These are phyloP conservation scores for Tachyglossus aculeatus DNA, from an alignment of 2,797 vertebrate genomes.

Conservation along the genomic window DNA sequence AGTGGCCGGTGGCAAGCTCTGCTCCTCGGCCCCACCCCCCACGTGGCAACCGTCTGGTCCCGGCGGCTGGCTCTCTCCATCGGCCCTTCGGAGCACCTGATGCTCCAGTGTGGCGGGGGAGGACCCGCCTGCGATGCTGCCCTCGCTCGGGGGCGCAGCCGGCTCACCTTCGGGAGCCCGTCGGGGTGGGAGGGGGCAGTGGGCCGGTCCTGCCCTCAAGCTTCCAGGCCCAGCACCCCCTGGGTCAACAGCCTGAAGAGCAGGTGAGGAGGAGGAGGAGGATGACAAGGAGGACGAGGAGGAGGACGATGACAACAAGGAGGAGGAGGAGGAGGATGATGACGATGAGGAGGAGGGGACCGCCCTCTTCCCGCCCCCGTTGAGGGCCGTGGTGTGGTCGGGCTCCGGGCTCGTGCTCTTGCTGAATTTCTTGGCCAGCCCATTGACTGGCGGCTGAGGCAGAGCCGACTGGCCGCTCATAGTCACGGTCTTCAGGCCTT, in stretches of 20 bases:
- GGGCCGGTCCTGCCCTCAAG: slow-evolving; percentile 77
- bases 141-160: slow-evolving; percentile 74
- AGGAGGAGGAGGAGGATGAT: too few species aligned
- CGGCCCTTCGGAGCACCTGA: slow-evolving; percentile 61
- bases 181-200: slow-evolving; percentile 82
- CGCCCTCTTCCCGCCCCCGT: slow-evolving; percentile 72
- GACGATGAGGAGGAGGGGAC: slow-evolving; percentile 49
- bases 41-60: slow-evolving; percentile 51
- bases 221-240: slow-evolving; percentile 69
- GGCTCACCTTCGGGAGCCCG: slow-evolving; percentile 79
- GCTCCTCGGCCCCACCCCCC: slow-evolving; percentile 56
- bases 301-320: too few species aligned
- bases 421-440: slow-evolving; percentile 92
- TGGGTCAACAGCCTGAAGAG: slow-evolving; percentile 75
- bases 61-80: slow-evolving; percentile 60
- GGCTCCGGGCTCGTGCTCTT: slow-evolving; percentile 81
- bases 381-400: slow-evolving; percentile 78
- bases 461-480: slow-evolving; percentile 80
- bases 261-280: slow-evolving; percentile 49
- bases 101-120: slow-evolving; percentile 69
- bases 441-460: slow-evolving; percentile 90
- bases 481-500: slow-evolving; percentile 93
- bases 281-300: too few species aligned
- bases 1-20: slow-evolving; percentile 70
- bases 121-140: slow-evolving; percentile 72